phyloP scores from a whole-genome alignment of 2,888 invertebrate genomes.

The Phytoseiulus persimilis region DNA sequence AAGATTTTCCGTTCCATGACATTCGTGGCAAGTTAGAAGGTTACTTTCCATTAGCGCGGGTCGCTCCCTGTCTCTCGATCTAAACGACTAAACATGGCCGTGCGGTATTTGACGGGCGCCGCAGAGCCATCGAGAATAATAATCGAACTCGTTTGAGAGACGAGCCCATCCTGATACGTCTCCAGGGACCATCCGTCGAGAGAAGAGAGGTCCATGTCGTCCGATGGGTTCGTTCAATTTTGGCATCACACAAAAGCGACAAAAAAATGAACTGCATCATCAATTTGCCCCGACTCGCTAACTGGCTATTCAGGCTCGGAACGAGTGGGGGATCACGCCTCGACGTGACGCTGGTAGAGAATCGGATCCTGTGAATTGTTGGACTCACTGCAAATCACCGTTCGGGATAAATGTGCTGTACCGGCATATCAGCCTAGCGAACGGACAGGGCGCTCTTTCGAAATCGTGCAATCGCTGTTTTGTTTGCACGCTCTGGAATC shows the following conservation, averaged over 20 bases:
- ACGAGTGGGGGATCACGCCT: not conserved
- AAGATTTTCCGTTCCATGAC: no score
- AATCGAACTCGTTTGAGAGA: conserved; percentile 5
- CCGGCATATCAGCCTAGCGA: not conserved
- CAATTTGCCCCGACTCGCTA: not conserved
- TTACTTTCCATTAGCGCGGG: not conserved
- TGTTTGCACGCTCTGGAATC: not conserved
- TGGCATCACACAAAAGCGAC: not conserved
- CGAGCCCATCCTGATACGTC: not conserved
- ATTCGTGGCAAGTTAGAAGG: no score
- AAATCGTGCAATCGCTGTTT: not conserved
- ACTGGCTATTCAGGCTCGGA: no score
- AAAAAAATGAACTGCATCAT: not conserved
- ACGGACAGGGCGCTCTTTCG: not conserved
- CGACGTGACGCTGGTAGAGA: not conserved
- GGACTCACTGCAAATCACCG: not conserved
- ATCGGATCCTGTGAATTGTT: not conserved
- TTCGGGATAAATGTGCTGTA: not conserved
- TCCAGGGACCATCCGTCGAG: not conserved
- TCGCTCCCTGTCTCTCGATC: not conserved
- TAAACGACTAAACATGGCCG: not conserved
- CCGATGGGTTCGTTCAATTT: conserved; percentile 5
- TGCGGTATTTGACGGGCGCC: not conserved
- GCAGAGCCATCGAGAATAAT: not conserved
- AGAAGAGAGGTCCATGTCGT: not conserved